A percentile compares a stretch with the other conserved stretches of the same genome.
These are phyloP conservation scores for Metallyticus violacea DNA, from an alignment of 2,888 invertebrate species.

Conservation along the genomic window DNA sequence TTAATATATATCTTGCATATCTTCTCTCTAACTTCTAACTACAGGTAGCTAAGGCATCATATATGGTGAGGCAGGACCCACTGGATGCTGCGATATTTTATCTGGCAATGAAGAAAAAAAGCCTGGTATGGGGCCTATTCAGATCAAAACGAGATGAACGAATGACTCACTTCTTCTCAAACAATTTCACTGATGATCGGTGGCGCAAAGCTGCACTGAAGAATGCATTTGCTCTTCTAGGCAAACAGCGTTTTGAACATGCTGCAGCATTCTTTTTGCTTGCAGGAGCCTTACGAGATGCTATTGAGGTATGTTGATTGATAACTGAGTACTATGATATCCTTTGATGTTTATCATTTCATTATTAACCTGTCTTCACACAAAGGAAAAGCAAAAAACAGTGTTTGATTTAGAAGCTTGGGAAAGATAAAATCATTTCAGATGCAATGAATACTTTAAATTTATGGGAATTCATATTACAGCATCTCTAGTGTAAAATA, in stretches of 20 bases:
- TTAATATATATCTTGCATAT: too few relatives aligned
- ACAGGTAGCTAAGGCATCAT: slow-evolving; percentile 85
- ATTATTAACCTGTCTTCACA: neutral
- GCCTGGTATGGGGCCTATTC: slow-evolving; percentile 92
- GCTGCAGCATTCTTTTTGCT: slow-evolving; percentile 98
- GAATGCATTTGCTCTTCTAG: slow-evolving; percentile 94
- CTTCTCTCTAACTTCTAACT: too few relatives aligned
- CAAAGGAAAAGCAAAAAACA: too few relatives aligned
- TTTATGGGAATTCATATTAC: too few relatives aligned
- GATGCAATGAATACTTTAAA: too few relatives aligned
- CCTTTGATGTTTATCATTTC: neutral
- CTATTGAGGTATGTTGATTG: slow-evolving; percentile 72
- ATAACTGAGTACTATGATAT: slow-evolving; percentile 38
- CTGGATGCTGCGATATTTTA: slow-evolving; percentile 97
- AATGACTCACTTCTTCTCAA: slow-evolving; percentile 92
- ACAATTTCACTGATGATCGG: slow-evolving; percentile 88
- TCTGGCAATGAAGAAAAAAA: slow-evolving; percentile 97
- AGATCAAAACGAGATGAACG: slow-evolving; percentile 81
- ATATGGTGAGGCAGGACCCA: slow-evolving; percentile 88
- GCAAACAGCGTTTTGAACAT: slow-evolving; percentile 94
- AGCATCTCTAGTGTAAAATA: too few relatives aligned
- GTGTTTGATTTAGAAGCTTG: too few relatives aligned
- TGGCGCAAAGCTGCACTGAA: slow-evolving; percentile 98
- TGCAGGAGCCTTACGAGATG: slow-evolving; percentile 91
- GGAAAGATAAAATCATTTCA: too few relatives aligned